phyloP scores from a whole-genome alignment of 1,140 invertebrate genomes.

The Drosophila malerkotliana region DNA sequence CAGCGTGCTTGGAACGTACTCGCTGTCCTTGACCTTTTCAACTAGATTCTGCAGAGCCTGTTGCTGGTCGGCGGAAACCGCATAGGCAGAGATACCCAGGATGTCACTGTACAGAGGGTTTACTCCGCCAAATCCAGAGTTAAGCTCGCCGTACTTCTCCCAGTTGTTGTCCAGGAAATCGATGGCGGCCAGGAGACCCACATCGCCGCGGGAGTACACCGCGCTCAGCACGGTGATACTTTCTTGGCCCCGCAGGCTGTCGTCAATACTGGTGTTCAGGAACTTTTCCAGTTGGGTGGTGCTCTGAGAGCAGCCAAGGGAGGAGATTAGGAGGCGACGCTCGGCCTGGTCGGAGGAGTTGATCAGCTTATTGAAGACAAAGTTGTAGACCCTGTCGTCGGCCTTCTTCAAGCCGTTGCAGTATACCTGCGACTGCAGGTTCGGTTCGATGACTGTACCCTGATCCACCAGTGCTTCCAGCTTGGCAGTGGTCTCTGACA shows the following conservation, averaged over 20 bases:
- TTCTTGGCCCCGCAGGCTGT: slow-evolving; percentile 63
- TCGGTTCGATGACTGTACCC: slow-evolving; percentile 74
- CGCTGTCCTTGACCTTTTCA: slow-evolving; percentile 42
- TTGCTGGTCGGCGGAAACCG: slow-evolving; percentile 57
- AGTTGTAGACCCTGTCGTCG: slow-evolving; percentile 86
- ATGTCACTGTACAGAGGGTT: slow-evolving; percentile 69
- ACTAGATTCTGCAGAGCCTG: slow-evolving; percentile 54
- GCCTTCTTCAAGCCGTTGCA: slow-evolving; percentile 88
- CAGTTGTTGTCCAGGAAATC: slow-evolving; percentile 65
- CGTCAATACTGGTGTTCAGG: slow-evolving; percentile 68
- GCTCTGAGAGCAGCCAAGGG: slow-evolving; percentile 85
- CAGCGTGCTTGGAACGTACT: slow-evolving; percentile 41
- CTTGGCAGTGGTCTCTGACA: slow-evolving; percentile 80
- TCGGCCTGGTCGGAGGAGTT: slow-evolving; percentile 86
- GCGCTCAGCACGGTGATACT: slow-evolving; percentile 64
- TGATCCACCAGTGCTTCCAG: slow-evolving; percentile 77
- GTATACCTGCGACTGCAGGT: slow-evolving; percentile 85
- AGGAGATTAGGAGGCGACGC: slow-evolving; percentile 84
- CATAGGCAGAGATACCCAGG: slow-evolving; percentile 58
- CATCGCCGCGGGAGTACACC: slow-evolving; percentile 63
- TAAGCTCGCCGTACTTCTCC: slow-evolving; percentile 57
- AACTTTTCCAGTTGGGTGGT: slow-evolving; percentile 57
- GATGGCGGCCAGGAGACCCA: slow-evolving; percentile 59
- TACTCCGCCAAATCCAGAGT: slow-evolving; percentile 61
- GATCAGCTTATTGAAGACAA: slow-evolving; percentile 86